Evolutionary conservation across 2,888 invertebrate genomes (phyloP).

Genomic region (Caradrina kadenii): DNA sequence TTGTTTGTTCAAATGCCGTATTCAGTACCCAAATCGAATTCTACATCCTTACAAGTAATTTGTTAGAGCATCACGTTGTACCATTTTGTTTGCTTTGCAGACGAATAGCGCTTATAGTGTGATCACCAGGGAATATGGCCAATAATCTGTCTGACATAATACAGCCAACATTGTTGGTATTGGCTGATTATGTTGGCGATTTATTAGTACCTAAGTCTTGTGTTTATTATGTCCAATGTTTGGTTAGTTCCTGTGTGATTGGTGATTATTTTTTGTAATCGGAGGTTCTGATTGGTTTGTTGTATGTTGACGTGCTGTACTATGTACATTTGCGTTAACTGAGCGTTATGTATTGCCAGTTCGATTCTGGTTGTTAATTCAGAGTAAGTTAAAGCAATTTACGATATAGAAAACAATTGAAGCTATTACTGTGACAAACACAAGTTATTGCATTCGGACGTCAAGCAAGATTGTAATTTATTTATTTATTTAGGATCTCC

Average conservation of each 20-base stretch:
- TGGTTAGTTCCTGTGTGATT: constrained; percentile 30
- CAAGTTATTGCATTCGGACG: no score
- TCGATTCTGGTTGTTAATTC: no score
- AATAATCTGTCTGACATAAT: constrained; percentile 61
- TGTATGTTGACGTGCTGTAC: neutral
- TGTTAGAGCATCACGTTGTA: constrained; percentile 66
- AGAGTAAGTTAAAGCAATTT: no score
- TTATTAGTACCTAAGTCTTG: constrained; percentile 29
- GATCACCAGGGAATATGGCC: constrained; percentile 63
- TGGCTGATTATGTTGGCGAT: constrained; percentile 52
- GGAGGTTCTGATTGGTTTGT: neutral
- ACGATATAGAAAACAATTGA: no score
- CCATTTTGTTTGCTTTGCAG: constrained; percentile 63
- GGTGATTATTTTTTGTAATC: constrained; percentile 17
- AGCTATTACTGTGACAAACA: no score
- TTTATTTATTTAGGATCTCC: no score
- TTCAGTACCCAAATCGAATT: constrained; percentile 28
- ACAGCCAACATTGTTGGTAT: constrained; percentile 54
- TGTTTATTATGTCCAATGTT: constrained; percentile 29
- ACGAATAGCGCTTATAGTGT: constrained; percentile 58
- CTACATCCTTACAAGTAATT: constrained; percentile 51
- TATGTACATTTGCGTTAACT: no score
- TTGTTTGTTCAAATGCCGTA: constrained; percentile 19
- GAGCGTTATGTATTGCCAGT: no score
- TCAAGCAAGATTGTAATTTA: no score